Evolutionary conservation across 2,797 vertebrate species (phyloP), one percentile per base, ranked within the genome.

Genomic region (Pagetopsis macropterus): DNA sequence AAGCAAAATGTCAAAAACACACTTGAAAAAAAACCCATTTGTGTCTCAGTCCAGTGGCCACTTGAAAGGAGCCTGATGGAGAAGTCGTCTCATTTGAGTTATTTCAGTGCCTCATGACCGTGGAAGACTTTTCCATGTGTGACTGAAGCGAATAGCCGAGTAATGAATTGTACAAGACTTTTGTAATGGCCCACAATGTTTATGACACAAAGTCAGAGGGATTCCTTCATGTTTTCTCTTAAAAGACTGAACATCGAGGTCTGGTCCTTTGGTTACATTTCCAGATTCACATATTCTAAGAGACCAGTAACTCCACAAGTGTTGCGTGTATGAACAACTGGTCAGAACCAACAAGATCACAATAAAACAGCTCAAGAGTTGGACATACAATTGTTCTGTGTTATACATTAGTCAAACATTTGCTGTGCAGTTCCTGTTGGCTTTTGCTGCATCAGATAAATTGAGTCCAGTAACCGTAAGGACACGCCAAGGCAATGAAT

Each of bases 371-470:
- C 59, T 27, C 21, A 43, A 12, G 44, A 56, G 65, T 33, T 59
- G 27, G 64, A 75, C 45, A 8, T 14, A 49, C 6, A 37, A 50
- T 78, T 46, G 46, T 65, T 43, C 33, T 75, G 70, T 64, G 55
- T 70, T 72, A 21, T 51, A 21, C 60, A 76, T 61, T 23, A 46
- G 48, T 76, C 65, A 84, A 61, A 76, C 43, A 59, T 70, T 81
- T 78, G 40, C 27, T 68, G 59, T 17, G 43, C 43, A 73, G 83
- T 45, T 87, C 75, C 72, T 69, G 72, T 70, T 87, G 83, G 79
- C 84, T 79, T 66, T 74, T 3, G 3, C 68, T 64, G 58, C 14
- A 90, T 91, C 91, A 86, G 91, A 92, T 90, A 91, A 92, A 87
- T 63, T 45, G 75, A 76, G 62, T 65, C 71, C 59, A 72, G 78